Percentiles rank a stretch among this genome's conserved stretches.
Conservation (phyloP, 1,140 invertebrate species). For the Samia ricini region DNA sequence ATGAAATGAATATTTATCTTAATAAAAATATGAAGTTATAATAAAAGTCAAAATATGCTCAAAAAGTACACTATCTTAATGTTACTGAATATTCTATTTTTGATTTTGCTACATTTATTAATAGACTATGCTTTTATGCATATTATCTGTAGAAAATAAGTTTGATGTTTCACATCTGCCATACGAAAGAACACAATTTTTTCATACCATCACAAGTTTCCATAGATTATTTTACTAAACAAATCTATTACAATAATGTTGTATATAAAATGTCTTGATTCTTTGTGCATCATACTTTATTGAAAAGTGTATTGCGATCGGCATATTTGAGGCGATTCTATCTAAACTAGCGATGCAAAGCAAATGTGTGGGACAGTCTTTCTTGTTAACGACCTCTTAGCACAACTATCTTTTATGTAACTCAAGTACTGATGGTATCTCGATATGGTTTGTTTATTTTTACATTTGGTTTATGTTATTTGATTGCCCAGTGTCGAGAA, state of each 20-base stretch:
- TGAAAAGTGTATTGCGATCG: constrained; percentile 36
- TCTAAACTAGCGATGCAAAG: constrained; percentile 59
- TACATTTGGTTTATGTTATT: constrained; percentile 12
- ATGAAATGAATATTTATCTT: too few species aligned
- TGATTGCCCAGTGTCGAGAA: not conserved
- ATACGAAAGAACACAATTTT: too few species aligned
- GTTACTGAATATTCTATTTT: too few species aligned
- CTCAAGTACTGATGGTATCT: constrained; percentile 11
- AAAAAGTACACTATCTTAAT: too few species aligned
- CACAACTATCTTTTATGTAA: constrained; percentile 32
- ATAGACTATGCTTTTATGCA: too few species aligned
- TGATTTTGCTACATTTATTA: too few species aligned
- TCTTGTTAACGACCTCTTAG: constrained; percentile 48
- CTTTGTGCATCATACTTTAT: not conserved
- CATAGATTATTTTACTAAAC: too few species aligned
- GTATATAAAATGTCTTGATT: not conserved
- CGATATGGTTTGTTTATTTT: constrained; percentile 16
- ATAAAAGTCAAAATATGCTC: too few species aligned
- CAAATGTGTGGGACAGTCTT: constrained; percentile 55
- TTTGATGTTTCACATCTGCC: too few species aligned
- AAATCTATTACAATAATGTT: not conserved
- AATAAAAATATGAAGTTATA: too few species aligned
- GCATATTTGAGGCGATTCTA: constrained; percentile 60
- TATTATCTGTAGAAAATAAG: too few species aligned
- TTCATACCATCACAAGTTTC: too few species aligned